A percentile compares a stretch with the other conserved stretches of the same genome.
These are phyloP conservation scores for Cricetomys ansorgei DNA, from an alignment of 2,113 vertebrate species.

Conservation along the genomic window DNA sequence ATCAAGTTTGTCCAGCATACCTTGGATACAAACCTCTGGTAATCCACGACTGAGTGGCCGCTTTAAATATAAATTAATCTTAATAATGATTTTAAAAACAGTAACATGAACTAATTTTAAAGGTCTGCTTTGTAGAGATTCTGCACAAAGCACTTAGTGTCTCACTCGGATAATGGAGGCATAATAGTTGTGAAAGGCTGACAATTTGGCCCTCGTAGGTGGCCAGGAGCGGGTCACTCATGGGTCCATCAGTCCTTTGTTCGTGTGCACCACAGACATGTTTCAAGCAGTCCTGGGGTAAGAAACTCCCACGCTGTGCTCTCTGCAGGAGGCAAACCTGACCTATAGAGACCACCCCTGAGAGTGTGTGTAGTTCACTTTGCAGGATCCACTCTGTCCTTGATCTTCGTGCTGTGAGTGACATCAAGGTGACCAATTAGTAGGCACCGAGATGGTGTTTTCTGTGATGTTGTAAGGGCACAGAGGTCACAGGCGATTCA, in stretches of 20 bases:
- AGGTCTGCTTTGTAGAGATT: slow-evolving; percentile 55
- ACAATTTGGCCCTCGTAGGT: slow-evolving; percentile 80
- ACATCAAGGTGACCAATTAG: slow-evolving; percentile 85
- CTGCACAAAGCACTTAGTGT: slow-evolving; percentile 52
- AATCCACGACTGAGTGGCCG: slow-evolving; percentile 35
- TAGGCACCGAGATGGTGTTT: slow-evolving; percentile 78
- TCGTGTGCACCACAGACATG: slow-evolving; percentile 58
- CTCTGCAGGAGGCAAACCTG: slow-evolving; percentile 75
- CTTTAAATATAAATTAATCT: slow-evolving; percentile 69
- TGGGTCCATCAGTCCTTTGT: slow-evolving; percentile 76
- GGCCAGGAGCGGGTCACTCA: slow-evolving; percentile 72
- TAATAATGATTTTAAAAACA: slow-evolving; percentile 69
- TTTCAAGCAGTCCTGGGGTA: slow-evolving; percentile 80
- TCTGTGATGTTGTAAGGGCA: slow-evolving; percentile 81
- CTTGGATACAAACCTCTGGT: not conserved
- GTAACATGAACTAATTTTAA: slow-evolving; percentile 74
- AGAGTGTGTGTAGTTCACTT: slow-evolving; percentile 81
- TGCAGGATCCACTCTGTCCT: slow-evolving; percentile 75
- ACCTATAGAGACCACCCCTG: slow-evolving; percentile 81
- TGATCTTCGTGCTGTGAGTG: slow-evolving; percentile 82
- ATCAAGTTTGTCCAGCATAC: not conserved
- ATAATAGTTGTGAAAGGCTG: slow-evolving; percentile 79
- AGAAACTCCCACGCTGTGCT: slow-evolving; percentile 75
- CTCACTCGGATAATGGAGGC: slow-evolving; percentile 76
- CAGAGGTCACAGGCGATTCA: slow-evolving; percentile 75